phyloP scores from a whole-genome alignment of 2,888 invertebrate species.

The Vanessa cardui region DNA sequence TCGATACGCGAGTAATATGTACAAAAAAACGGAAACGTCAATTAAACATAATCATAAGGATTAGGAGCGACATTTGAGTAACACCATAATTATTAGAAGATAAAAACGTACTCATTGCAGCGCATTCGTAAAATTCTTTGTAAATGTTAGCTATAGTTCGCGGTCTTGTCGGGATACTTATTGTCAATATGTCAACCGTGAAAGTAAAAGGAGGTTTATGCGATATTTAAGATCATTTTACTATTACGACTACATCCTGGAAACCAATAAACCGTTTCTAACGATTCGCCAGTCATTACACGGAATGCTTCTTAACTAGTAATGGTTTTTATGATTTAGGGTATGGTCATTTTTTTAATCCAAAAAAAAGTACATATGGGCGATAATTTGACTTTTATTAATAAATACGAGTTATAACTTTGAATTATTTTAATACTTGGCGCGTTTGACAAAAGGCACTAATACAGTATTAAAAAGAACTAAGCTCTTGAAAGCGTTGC shows the following conservation, averaged over 20 bases:
- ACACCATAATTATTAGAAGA: background rate
- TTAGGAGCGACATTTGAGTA: slow-evolving; percentile 31
- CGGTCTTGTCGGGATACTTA: slow-evolving; percentile 44
- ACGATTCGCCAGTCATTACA: slow-evolving; percentile 50
- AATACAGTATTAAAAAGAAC: too few relatives aligned
- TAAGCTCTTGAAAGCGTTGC: too few relatives aligned
- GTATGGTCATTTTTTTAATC: background rate
- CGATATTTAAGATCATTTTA: slow-evolving; percentile 73
- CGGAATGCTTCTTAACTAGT: slow-evolving; percentile 39
- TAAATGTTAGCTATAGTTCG: slow-evolving; percentile 24
- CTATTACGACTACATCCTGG: slow-evolving; percentile 73
- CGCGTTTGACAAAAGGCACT: too few relatives aligned
- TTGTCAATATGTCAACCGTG: slow-evolving; percentile 52
- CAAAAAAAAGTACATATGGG: background rate
- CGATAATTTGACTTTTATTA: background rate
- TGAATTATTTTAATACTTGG: too few relatives aligned
- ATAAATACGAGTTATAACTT: too few relatives aligned
- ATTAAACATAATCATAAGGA: slow-evolving; percentile 42
- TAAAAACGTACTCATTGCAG: slow-evolving; percentile 12
- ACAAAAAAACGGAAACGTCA: slow-evolving; percentile 47
- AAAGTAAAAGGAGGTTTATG: slow-evolving; percentile 58
- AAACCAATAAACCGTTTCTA: slow-evolving; percentile 65
- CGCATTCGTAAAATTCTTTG: slow-evolving; percentile 17
- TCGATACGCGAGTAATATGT: slow-evolving; percentile 20
- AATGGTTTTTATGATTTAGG: background rate